Evolutionary conservation across 2,113 vertebrate genomes (phyloP), one percentile per base, ranked within the genome.

Genomic region (Pontoporia blainvillei): DNA sequence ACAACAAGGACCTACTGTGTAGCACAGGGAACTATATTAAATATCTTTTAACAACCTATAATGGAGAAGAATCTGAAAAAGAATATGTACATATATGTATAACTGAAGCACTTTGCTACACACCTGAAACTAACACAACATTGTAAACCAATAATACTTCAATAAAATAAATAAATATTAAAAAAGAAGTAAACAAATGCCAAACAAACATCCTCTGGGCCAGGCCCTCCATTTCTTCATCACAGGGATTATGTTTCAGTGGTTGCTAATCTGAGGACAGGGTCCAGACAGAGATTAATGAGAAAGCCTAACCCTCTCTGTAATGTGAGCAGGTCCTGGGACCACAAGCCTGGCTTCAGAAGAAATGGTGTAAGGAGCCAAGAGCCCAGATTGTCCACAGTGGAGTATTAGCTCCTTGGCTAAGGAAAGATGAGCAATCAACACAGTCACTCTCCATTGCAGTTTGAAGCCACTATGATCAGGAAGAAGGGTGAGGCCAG

Each of bases 191-290:
- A 78, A 54, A 25, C 46, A 54, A 78, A 78, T 54, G 49, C 75
- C 49, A 54, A 54, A 54, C 46, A 86, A 96, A 90, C 76, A 81
- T 96, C 17, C 6, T 59, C 57, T 94, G 21, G 90, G 93, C 94
- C 97, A 97, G 39, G 27, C 34, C 64, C 84, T 62, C 36, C 52
- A 39, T 52, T 52, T 90, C 49, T 31, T 95, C 94, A 34, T 91
- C 91, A 69, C 83, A 91, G 94, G 67, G 91, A 75, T 97, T 97
- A 69, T n/a, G 57, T 97, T 97, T 97, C 34, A 14, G 57, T 0
- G 2, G 96, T 84, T 78, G 84, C 84, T 96, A 91, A 94, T 97
- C 87, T 78, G 96, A 97, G 96, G 90, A 97, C 79, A 95, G 90
- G 59, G 59, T 59, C 81, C 84, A 82, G 94, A 49, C 59, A 91